A percentile compares a stretch with the other conserved stretches of the same genome.
These are phyloP conservation scores for Lepidocyrtoides sp. DNA, from an alignment of 2,888 invertebrate genomes.

Conservation along the genomic window DNA sequence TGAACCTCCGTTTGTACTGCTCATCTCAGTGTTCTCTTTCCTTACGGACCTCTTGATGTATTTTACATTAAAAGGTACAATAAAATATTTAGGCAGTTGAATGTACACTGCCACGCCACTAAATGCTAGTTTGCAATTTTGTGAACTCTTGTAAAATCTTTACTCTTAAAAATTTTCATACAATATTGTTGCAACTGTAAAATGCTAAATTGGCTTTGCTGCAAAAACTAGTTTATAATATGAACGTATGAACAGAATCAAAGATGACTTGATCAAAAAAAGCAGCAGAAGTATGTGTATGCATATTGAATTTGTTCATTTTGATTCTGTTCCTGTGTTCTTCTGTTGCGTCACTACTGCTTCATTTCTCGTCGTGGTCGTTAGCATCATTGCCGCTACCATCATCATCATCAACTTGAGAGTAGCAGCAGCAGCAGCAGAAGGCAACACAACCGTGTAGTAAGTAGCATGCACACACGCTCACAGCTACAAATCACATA, in stretches of 20 bases:
- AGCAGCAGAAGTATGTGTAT: background rate
- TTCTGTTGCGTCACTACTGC: constrained; percentile 21
- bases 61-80: no score
- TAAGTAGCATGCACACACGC: constrained; percentile 7
- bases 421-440: constrained; percentile 8
- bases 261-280: background rate
- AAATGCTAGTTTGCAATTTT: no score
- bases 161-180: no score
- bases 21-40: no score
- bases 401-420: background rate
- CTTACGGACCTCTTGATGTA: no score
- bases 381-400: constrained; percentile 26
- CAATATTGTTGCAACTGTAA: no score
- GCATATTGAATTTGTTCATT: background rate
- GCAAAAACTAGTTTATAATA: no score
- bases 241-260: background rate
- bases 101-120: no score
- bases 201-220: no score
- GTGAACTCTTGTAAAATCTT: no score
- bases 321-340: background rate
- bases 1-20: background rate
- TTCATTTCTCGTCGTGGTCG: constrained; percentile 38
- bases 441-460: no score
- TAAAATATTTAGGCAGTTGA: no score
- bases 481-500: constrained; percentile 1